Conservation (phyloP, 2,888 invertebrate genomes). For the Galerucella pusilla region DNA sequence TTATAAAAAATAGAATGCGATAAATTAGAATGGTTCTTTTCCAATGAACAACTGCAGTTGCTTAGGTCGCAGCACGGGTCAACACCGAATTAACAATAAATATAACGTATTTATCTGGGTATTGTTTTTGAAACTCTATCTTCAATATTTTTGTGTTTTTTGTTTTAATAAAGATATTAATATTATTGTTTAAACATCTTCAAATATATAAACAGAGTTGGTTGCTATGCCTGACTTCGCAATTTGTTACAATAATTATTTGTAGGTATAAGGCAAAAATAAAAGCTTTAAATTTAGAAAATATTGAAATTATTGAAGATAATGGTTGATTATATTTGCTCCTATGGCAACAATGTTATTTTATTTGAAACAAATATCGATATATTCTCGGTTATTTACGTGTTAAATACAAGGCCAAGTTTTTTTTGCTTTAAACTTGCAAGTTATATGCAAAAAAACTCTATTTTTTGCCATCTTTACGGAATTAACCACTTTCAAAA, state of each 20-base stretch:
- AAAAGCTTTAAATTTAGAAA: no score
- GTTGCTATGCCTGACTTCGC: slow-evolving; percentile 4
- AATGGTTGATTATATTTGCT: background rate
- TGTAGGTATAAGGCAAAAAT: background rate
- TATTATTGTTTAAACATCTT: slow-evolving; percentile 13
- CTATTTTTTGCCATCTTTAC: background rate
- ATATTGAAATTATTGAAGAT: no score
- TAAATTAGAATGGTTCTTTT: background rate
- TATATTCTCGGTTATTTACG: background rate
- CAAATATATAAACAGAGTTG: background rate
- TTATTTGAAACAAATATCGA: background rate
- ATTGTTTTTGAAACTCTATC: slow-evolving; percentile 10
- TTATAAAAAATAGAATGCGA: background rate
- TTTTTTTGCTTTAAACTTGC: no score
- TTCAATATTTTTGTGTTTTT: slow-evolving; percentile 9
- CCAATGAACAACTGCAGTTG: background rate
- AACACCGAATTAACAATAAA: slow-evolving; percentile 11
- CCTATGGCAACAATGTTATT: background rate
- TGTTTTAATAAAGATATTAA: background rate
- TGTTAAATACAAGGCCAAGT: no score
- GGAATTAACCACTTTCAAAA: no score
- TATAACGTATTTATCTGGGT: slow-evolving; percentile 9
- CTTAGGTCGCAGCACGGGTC: background rate
- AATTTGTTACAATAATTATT: background rate
- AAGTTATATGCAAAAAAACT: background rate